A percentile compares a stretch with the other conserved stretches of the same genome.
These are phyloP conservation scores for Trachelus stipa DNA, from an alignment of 2,888 invertebrate species.

Conservation along the genomic window DNA sequence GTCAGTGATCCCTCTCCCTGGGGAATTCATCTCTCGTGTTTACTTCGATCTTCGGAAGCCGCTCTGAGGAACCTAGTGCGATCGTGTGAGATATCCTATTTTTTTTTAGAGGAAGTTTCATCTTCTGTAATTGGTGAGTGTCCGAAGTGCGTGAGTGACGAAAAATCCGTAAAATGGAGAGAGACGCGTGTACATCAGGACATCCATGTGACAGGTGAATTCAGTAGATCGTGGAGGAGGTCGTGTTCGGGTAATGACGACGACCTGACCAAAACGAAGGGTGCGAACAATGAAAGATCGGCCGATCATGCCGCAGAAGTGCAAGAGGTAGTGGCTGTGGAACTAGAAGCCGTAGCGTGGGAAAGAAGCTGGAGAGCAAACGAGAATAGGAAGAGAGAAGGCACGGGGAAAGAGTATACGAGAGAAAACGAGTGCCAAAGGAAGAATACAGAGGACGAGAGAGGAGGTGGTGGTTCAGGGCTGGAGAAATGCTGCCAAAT, in stretches of 20 bases:
- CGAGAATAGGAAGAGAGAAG: conserved; percentile 10
- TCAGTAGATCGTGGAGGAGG: neutral
- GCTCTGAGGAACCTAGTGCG: neutral
- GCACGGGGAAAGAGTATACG: neutral
- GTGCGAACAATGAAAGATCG: conserved; percentile 38
- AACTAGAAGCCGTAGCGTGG: conserved; percentile 19
- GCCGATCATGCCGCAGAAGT: conserved; percentile 53
- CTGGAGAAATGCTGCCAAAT: conserved; percentile 54
- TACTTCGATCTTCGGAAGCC: conserved; percentile 28
- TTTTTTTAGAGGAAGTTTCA: neutral
- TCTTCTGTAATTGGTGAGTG: neutral
- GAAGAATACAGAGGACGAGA: conserved; percentile 11
- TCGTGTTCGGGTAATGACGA: conserved; percentile 16
- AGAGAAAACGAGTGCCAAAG: neutral
- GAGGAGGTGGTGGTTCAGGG: conserved; percentile 12
- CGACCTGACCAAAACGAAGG: conserved; percentile 18
- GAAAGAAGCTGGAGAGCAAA: neutral
- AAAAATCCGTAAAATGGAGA: neutral
- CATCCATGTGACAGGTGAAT: neutral
- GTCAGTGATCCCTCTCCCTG: conserved; percentile 56
- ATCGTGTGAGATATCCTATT: neutral
- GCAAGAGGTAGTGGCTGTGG: conserved; percentile 56
- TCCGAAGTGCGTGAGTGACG: neutral
- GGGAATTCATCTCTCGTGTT: conserved; percentile 44
- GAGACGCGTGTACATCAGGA: neutral